These are phyloP conservation scores for Latrodectus geometricus DNA, from an alignment of 1,140 invertebrate species.

Conservation along the genomic window DNA sequence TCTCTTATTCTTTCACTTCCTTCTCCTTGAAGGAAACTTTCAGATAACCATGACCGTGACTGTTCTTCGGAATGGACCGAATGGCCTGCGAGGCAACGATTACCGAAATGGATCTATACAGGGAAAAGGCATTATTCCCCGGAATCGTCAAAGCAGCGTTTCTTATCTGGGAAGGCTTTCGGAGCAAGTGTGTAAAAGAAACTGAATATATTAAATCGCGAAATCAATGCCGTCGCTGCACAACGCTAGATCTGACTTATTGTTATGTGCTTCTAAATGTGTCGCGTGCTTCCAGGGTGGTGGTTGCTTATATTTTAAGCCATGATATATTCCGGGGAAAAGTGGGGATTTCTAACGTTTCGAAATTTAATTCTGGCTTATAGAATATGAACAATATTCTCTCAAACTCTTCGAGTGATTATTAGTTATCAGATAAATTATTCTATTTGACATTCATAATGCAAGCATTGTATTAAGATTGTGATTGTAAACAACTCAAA, in stretches of 20 bases:
- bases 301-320: too few species aligned
- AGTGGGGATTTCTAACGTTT: not conserved
- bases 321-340: not conserved
- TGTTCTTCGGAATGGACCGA: slow-evolving; percentile 2
- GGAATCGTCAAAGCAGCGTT: not conserved
- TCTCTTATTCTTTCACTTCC: not conserved
- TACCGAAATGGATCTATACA: slow-evolving; percentile 13
- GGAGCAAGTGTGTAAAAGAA: not conserved
- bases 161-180: not conserved
- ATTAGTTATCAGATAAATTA: too few species aligned
- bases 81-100: slow-evolving; percentile 13
- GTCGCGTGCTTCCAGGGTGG: too few species aligned
- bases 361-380: too few species aligned
- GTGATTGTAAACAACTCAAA: too few species aligned
- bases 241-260: not conserved
- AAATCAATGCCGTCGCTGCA: not conserved
- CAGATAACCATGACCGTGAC: slow-evolving; percentile 9
- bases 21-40: not conserved
- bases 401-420: too few species aligned
- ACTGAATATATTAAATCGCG: not conserved
- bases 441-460: too few species aligned
- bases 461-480: too few species aligned
- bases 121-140: slow-evolving; percentile 11
- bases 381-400: too few species aligned
- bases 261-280: too few species aligned